phyloP scores from a whole-genome alignment of 2,888 invertebrate species.

The Lomographa bimaculata region DNA sequence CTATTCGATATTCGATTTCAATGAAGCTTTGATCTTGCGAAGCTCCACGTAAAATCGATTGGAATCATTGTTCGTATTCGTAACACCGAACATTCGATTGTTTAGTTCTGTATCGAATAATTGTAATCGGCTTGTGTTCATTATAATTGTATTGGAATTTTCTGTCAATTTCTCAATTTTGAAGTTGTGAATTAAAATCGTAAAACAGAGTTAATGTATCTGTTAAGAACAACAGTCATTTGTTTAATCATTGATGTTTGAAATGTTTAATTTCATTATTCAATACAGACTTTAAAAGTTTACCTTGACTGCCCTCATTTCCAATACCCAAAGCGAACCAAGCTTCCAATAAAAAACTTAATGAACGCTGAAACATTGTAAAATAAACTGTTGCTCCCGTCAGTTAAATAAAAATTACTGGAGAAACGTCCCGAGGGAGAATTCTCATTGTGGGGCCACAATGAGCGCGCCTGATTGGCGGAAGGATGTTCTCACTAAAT shows the following conservation, averaged over 20 bases:
- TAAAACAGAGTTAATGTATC: too few relatives aligned
- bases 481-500: conserved; percentile 83
- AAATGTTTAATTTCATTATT: conserved; percentile 4
- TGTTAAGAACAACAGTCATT: too few relatives aligned
- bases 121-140: conserved; percentile 49
- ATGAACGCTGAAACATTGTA: conserved; percentile 43
- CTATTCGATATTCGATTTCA: conserved; percentile 50
- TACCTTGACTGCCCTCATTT: too few relatives aligned
- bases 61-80: conserved; percentile 68
- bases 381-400: conserved; percentile 74
- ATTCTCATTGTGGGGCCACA: conserved; percentile 73
- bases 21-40: conserved; percentile 67
- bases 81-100: conserved; percentile 54
- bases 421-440: conserved; percentile 69
- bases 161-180: too few relatives aligned
- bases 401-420: conserved; percentile 77
- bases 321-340: conserved; percentile 5
- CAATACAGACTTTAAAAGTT: too few relatives aligned
- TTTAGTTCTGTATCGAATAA: conserved; percentile 45
- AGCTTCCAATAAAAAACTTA: conserved; percentile 19
- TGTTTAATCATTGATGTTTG: too few relatives aligned
- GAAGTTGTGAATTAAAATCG: too few relatives aligned
- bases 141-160: conserved; percentile 11
- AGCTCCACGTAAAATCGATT: conserved; percentile 58
- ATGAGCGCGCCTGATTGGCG: conserved; percentile 81